Evolutionary conservation across 1,140 invertebrate genomes (phyloP).

Genomic region (Caenorhabditis tropicalis): DNA sequence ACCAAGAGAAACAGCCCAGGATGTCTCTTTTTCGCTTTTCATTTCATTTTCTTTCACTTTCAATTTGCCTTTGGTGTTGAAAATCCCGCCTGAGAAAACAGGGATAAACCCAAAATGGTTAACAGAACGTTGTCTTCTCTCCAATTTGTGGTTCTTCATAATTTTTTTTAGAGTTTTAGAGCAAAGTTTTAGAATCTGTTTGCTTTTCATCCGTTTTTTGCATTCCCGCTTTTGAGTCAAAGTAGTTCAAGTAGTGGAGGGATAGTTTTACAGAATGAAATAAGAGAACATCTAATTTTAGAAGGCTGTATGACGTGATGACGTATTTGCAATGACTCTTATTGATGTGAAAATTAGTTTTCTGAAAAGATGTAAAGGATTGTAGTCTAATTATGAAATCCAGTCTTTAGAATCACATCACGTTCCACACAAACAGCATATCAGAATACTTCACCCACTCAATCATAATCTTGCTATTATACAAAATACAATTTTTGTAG

Average conservation of each 20-base stretch:
- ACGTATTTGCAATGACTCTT: background rate
- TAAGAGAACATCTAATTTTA: background rate
- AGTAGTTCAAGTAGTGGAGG: background rate
- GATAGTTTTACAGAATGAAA: background rate
- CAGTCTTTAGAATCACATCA: too few species aligned
- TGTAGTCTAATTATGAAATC: too few species aligned
- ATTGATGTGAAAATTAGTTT: too few species aligned
- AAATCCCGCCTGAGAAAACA: background rate
- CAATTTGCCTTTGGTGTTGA: background rate
- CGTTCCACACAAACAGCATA: too few species aligned
- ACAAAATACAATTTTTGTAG: too few species aligned
- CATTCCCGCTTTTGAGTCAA: background rate
- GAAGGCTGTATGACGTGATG: background rate
- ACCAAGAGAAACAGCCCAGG: background rate
- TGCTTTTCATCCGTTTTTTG: background rate
- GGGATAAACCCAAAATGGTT: background rate
- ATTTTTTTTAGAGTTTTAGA: too few species aligned
- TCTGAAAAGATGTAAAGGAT: too few species aligned
- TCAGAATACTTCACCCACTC: too few species aligned
- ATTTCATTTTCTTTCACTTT: background rate
- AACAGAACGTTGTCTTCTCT: background rate
- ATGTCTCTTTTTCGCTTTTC: background rate
- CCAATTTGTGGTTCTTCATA: background rate
- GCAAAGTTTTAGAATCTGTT: background rate
- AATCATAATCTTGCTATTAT: too few species aligned